Percentiles rank a stretch among this genome's conserved stretches.
Conservation (phyloP, 2,797 vertebrate genomes). For the Florisuga fusca region DNA sequence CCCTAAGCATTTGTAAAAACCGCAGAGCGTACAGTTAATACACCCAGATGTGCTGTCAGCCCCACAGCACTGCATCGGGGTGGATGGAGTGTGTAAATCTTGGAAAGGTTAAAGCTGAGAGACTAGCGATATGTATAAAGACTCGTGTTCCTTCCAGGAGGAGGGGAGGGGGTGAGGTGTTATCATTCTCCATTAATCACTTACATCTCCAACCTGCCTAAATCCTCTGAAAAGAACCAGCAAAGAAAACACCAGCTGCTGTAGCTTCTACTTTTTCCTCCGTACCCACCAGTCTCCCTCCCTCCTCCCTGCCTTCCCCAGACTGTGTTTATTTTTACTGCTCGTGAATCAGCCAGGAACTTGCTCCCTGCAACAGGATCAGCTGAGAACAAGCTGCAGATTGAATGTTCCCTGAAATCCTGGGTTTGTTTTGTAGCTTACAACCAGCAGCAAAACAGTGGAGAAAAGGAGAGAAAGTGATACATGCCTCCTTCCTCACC, state of each 20-base stretch:
- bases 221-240: slow-evolving; percentile 72
- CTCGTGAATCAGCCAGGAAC: slow-evolving; percentile 70
- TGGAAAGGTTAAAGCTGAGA: slow-evolving; percentile 60
- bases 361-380: slow-evolving; percentile 68
- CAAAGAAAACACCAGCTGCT: slow-evolving; percentile 75
- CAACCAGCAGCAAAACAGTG: slow-evolving; percentile 33
- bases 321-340: slow-evolving; percentile 75
- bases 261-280: slow-evolving; percentile 67
- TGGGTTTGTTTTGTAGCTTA: slow-evolving; percentile 59
- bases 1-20: slow-evolving; percentile 47
- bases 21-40: slow-evolving; percentile 57
- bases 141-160: slow-evolving; percentile 59
- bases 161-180: slow-evolving; percentile 52
- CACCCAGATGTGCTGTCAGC: slow-evolving; percentile 68
- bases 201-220: slow-evolving; percentile 69
- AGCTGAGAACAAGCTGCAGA: slow-evolving; percentile 72
- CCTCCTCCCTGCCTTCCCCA: slow-evolving; percentile 56
- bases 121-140: slow-evolving; percentile 43
- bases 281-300: slow-evolving; percentile 45
- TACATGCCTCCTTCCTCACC: neutral
- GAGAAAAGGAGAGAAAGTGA: slow-evolving; percentile 52
- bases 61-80: neutral
- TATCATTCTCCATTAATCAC: slow-evolving; percentile 73
- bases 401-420: slow-evolving; percentile 57
- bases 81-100: slow-evolving; percentile 59